Evolutionary conservation across 2,113 vertebrate genomes (phyloP), one percentile per base, ranked within the genome.

Genomic region (Burhinus bistriatus): DNA sequence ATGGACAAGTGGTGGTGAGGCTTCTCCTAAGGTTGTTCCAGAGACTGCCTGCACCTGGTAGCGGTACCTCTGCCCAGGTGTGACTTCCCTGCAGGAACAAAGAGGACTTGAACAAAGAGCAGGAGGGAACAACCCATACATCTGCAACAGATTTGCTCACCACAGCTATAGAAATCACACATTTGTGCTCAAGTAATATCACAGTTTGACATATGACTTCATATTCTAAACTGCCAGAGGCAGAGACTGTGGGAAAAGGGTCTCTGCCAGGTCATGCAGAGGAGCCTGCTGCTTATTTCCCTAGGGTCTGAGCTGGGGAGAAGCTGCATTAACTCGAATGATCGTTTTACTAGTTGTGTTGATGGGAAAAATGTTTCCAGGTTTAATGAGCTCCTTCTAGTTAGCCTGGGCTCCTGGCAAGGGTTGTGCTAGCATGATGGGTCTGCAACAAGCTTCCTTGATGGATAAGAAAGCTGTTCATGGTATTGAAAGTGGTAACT

Each of bases 1-100:
- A 16, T 99, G 99, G 92, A 98, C 6, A 5, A 99, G 97, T 0
- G 98, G 94, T 30, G 99, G 98, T 1, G 99, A 99, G 7, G 97
- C 94, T 91, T 99, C 98, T 87, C 99, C 99, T n/a, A 98, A 78
- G 47, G 97, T 95, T 51, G 97, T 91, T 19, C 98, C 98, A 38
- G 98, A 98, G 65, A 98, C 93, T 30, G 98, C 99, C 95, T 99
- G 99, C 69, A 99, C 97, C 62, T 98, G 98, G 95, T 99, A 99
- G 30, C 51, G 96, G 95, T 99, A 99, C 82, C 95, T 57, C 81
- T 98, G 97, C 57, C 99, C 99, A 26, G 94, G 95, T 0, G 5
- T 94, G 30, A 99, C 98, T 73, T 98, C 98, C 96, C 99, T 99
- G 98, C 29, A 87, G 71, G 96, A 86, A 97, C 72, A 98, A 73